phyloP scores from a whole-genome alignment of 2,888 invertebrate genomes.

The Belgica antarctica region DNA sequence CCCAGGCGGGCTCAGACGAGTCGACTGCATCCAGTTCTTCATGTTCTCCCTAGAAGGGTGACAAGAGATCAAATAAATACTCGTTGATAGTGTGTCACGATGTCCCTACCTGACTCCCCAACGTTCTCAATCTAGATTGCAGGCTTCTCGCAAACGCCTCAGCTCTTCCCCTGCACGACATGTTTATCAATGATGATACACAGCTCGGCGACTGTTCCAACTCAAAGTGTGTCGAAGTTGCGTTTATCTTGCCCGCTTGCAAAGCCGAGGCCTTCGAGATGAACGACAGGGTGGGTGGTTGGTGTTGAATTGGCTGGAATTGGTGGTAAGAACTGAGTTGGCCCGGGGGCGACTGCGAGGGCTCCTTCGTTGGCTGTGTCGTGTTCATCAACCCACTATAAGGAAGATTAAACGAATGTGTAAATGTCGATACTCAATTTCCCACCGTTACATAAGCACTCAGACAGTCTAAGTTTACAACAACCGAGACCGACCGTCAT shows the following conservation, averaged over 20 bases:
- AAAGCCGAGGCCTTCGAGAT: not conserved
- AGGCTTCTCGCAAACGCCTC: conserved; percentile 77
- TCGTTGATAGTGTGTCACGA: no score
- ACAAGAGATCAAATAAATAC: no score
- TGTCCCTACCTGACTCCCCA: conserved; percentile 62
- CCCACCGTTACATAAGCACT: no score
- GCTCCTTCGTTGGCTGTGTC: conserved; percentile 25
- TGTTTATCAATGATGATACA: conserved; percentile 60
- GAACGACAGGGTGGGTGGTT: not conserved
- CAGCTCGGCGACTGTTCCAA: conserved; percentile 35
- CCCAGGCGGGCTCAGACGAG: conserved; percentile 49
- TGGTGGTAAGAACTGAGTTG: not conserved
- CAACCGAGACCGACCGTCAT: not conserved
- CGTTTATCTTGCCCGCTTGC: conserved; percentile 22
- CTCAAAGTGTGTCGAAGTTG: conserved; percentile 30
- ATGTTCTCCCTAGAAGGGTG: conserved; percentile 15
- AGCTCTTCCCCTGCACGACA: conserved; percentile 76
- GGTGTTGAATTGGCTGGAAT: conserved; percentile 28
- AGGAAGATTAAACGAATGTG: not conserved
- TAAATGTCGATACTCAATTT: not conserved
- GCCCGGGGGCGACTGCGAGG: not conserved
- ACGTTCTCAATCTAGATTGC: conserved; percentile 69
- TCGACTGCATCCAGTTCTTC: conserved; percentile 5
- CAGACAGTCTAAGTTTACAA: not conserved
- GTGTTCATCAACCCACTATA: conserved; percentile 36